Evolutionary conservation across 2,113 vertebrate genomes (phyloP).

Genomic region (Phylloscopus trochilus): DNA sequence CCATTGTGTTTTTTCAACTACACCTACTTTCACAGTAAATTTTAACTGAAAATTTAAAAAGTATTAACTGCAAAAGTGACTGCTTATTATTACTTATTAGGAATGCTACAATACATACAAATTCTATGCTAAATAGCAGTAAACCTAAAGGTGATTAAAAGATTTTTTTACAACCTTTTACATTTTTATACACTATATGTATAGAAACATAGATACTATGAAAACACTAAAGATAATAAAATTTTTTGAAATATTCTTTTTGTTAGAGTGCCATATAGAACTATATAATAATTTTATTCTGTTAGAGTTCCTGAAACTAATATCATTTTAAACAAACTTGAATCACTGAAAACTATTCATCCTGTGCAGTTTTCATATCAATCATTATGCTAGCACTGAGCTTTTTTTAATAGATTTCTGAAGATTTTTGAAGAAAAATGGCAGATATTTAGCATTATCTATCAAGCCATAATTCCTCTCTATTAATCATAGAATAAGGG

Average conservation of each 20-base stretch:
- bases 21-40: background rate
- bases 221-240: background rate
- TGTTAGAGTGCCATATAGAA: background rate
- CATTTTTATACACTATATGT: background rate
- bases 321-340: conserved; percentile 38
- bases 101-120: background rate
- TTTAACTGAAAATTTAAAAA: background rate
- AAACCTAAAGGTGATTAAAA: background rate
- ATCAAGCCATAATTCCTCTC: conserved; percentile 61
- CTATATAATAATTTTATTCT: background rate
- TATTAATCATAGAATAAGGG: conserved; percentile 67
- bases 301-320: background rate
- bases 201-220: background rate
- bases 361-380: conserved; percentile 43
- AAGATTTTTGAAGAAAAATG: conserved; percentile 68
- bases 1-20: background rate
- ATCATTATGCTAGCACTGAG: conserved; percentile 45
- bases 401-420: conserved; percentile 67
- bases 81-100: background rate
- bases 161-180: background rate
- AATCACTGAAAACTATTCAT: conserved; percentile 46
- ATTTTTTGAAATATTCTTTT: background rate
- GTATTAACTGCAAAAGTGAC: background rate
- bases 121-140: background rate
- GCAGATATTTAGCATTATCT: conserved; percentile 67